phyloP scores from a whole-genome alignment of 92 coral and sea anemone genomes.

The Montipora capitata region DNA sequence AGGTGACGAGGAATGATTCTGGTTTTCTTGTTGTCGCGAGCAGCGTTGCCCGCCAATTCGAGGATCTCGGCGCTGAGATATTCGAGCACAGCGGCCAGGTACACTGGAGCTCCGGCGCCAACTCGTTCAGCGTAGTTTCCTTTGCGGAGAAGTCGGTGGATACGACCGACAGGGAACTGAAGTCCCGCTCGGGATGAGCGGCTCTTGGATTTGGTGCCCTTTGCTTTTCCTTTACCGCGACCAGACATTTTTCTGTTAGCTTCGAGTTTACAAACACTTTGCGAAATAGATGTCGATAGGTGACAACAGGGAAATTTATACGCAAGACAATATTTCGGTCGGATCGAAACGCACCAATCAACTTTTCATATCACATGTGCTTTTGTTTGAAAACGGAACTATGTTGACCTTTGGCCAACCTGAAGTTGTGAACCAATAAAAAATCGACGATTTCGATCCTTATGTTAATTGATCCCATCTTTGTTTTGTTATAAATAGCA shows the following conservation, averaged over 20 bases:
- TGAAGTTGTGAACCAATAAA: conserved; percentile 49
- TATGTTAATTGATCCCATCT: conserved; percentile 55
- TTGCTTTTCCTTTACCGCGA: conserved; percentile 93
- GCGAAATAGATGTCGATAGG: background rate
- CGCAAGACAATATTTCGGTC: background rate
- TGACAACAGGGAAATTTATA: background rate
- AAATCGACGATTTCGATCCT: conserved; percentile 65
- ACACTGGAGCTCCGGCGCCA: conserved; percentile 92
- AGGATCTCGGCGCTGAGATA: conserved; percentile 68
- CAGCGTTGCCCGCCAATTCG: conserved; percentile 87
- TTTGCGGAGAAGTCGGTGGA: conserved; percentile 73
- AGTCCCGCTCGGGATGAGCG: conserved; percentile 94
- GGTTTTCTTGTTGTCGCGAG: conserved; percentile 94
- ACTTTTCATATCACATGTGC: background rate
- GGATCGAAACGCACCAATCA: conserved; percentile 23
- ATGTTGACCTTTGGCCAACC: background rate
- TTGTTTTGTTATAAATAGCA: conserved; percentile 51
- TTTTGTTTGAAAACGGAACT: background rate
- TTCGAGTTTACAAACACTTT: too few species aligned
- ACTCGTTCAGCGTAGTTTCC: conserved; percentile 86
- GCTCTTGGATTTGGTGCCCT: conserved; percentile 88
- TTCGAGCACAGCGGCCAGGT: conserved; percentile 75
- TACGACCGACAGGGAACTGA: conserved; percentile 90
- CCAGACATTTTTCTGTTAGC: conserved; percentile 72
- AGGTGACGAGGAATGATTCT: conserved; percentile 92